Evolutionary conservation across 2,113 vertebrate genomes (phyloP).

Genomic region (Charina bottae): DNA sequence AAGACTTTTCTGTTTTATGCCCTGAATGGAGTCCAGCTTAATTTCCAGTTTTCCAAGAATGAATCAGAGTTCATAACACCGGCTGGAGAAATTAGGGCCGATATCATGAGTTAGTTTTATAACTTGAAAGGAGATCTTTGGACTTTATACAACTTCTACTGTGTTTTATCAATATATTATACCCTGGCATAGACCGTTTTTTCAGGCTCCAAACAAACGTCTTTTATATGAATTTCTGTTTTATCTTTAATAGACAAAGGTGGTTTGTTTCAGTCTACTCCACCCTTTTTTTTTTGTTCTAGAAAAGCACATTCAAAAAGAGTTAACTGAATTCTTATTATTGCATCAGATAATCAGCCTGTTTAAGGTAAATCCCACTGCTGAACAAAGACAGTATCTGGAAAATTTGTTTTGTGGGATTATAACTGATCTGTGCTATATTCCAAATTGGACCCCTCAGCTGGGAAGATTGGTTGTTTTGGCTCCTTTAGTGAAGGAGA

Average conservation of each 20-base stretch:
- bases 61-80: slow-evolving; percentile 24
- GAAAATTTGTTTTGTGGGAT: slow-evolving; percentile 40
- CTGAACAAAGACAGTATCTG: slow-evolving; percentile 44
- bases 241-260: slow-evolving; percentile 61
- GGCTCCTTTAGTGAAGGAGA: slow-evolving; percentile 12
- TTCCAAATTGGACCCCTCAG: slow-evolving; percentile 37
- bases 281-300: background rate
- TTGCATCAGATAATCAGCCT: slow-evolving; percentile 47
- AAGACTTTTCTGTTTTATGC: slow-evolving; percentile 56
- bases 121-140: slow-evolving; percentile 69
- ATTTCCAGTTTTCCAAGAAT: slow-evolving; percentile 37
- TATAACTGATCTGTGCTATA: slow-evolving; percentile 42
- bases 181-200: slow-evolving; percentile 28
- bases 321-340: slow-evolving; percentile 40
- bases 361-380: slow-evolving; percentile 45
- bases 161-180: slow-evolving; percentile 52
- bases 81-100: background rate
- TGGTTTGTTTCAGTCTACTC: slow-evolving; percentile 57
- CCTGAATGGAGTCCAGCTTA: slow-evolving; percentile 51
- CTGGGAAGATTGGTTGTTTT: slow-evolving; percentile 24
- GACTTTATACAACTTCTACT: slow-evolving; percentile 53
- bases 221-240: slow-evolving; percentile 60
- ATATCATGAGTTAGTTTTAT: slow-evolving; percentile 46
- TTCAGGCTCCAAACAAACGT: slow-evolving; percentile 60
- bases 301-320: slow-evolving; percentile 33